Evolutionary conservation across 1,140 invertebrate species (phyloP).

Genomic region (Polyergus mexicanus): DNA sequence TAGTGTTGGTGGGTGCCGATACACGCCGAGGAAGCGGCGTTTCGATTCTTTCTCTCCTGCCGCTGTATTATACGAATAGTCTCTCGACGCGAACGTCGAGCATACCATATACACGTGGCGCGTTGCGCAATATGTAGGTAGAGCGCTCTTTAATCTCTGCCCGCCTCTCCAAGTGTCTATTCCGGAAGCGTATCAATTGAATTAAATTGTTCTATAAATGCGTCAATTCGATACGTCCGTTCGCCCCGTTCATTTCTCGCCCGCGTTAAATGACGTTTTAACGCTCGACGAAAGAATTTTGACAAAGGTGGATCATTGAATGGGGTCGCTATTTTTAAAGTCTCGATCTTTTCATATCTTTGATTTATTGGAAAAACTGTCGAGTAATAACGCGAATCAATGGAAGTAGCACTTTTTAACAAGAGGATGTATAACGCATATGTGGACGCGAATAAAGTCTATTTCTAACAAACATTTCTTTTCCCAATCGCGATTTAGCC

Average conservation of each 20-base stretch:
- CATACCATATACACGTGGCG: background rate
- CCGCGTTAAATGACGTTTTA: background rate
- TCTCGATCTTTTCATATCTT: too few species aligned
- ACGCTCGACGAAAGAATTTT: background rate
- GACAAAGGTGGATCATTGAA: too few species aligned
- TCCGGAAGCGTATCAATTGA: conserved; percentile 45
- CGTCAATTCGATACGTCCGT: conserved; percentile 20
- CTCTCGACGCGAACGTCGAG: conserved; percentile 8
- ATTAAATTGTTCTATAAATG: conserved; percentile 38
- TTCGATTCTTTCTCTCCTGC: conserved; percentile 9
- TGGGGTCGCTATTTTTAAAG: too few species aligned
- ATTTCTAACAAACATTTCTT: conserved; percentile 7
- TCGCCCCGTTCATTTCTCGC: background rate
- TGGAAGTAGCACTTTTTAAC: background rate
- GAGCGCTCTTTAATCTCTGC: conserved; percentile 42
- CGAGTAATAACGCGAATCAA: conserved; percentile 15
- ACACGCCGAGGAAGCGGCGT: background rate
- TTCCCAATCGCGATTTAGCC: background rate
- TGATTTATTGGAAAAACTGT: too few species aligned
- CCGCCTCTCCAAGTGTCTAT: conserved; percentile 20
- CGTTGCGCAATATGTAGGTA: background rate
- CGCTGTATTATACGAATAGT: conserved; percentile 8
- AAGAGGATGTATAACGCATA: background rate
- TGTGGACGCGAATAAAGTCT: background rate
- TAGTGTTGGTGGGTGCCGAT: conserved; percentile 25